phyloP scores from a whole-genome alignment of 2,888 invertebrate genomes.

The Drosophila nigricruria region DNA sequence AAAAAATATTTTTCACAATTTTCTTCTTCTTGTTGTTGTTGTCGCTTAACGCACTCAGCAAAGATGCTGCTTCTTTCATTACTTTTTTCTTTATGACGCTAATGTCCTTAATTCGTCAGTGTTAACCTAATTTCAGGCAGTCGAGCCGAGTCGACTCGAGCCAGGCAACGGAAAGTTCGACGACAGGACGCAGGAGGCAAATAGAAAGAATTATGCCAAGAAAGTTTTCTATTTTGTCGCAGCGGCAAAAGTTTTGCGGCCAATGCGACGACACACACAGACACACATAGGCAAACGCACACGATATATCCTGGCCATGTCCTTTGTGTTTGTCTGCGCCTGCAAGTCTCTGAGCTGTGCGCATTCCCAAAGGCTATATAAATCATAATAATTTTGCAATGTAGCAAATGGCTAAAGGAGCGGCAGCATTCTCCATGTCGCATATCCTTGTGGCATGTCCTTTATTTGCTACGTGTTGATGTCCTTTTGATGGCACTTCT shows the following conservation, averaged over 20 bases:
- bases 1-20: conserved; percentile 21
- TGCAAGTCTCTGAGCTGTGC: conserved; percentile 60
- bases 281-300: conserved; percentile 12
- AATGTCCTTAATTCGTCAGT: conserved; percentile 81
- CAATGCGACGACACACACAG: conserved; percentile 71
- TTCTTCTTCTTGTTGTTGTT: conserved; percentile 41
- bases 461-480: conserved; percentile 82
- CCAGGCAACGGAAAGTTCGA: conserved; percentile 52
- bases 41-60: conserved; percentile 73
- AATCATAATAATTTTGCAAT: conserved; percentile 82
- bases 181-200: conserved; percentile 41
- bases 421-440: conserved; percentile 58
- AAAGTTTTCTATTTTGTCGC: conserved; percentile 81
- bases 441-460: conserved; percentile 82
- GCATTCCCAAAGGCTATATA: conserved; percentile 82
- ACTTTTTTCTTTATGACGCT: conserved; percentile 82
- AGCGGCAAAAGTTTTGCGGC: conserved; percentile 78
- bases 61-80: conserved; percentile 74
- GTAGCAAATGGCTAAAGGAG: conserved; percentile 73
- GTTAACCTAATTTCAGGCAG: conserved; percentile 77
- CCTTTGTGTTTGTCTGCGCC: conserved; percentile 73
- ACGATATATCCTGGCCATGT: conserved; percentile 55
- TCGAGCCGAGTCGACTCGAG: conserved; percentile 42
- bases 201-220: conserved; percentile 79
- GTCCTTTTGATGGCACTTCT: conserved; percentile 81